Evolutionary conservation across 2,797 vertebrate genomes (phyloP), one percentile per base, ranked within the genome.

Genomic region (Acrossocheilus wenchowensis): DNA sequence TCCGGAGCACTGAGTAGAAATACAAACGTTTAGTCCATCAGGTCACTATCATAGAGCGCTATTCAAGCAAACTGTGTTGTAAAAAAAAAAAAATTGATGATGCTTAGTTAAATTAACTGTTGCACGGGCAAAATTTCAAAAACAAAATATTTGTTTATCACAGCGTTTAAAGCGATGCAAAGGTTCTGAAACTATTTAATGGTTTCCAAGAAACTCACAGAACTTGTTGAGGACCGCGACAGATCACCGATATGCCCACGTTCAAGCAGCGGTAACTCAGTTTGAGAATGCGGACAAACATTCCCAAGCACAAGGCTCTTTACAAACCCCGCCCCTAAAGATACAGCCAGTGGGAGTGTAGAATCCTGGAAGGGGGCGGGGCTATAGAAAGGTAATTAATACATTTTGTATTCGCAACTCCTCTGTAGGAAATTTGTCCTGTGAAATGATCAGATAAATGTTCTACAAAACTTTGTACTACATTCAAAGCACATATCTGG

Each of bases 251-350:
- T 62, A 2, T 6, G 1, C 3, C 2, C 12, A 8, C 17, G n/a
- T 50, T 68, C 68, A 86, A 43, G 62, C 57, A 83, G 72, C 79
- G 19, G 34, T 45, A 79, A 88, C 82, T 91, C 75, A 74, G 91
- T 90, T 86, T 92, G 90, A 91, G 57, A 1, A 87, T 30, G 34
- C 92, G 85, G 86, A 90, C 92, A 92, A 89, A 90, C 91, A 89
- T 91, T 90, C 91, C 87, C 88, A 4, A 89, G 91, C 89, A 92
- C 91, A 93, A 93, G 90, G 78, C 88, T 88, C 89, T 34, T 0
- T 0, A 15, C 48, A 0, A 88, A 74, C 30, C 19, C 78, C 72
- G n/a, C 91, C 93, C 26, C 6, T 86, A 89, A 43, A 9, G 15
- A 1, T 50, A 21, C 0, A 83, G 86, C 94, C 94, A 95, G 95